Evolutionary conservation across 2,888 invertebrate genomes (phyloP).

Genomic region (Acleris cristana): DNA sequence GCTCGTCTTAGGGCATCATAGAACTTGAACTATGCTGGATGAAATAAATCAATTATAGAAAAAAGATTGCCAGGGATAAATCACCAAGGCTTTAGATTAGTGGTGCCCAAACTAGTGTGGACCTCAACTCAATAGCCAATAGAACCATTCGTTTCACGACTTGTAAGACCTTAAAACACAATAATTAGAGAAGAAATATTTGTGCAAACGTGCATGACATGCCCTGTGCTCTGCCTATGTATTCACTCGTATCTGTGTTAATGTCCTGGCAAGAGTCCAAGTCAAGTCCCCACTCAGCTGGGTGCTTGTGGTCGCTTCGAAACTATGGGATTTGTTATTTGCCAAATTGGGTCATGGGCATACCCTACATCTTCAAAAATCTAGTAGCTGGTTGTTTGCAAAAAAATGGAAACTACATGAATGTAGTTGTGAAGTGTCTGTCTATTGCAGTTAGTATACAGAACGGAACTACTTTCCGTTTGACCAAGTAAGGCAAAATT

Average conservation of each 20-base stretch:
- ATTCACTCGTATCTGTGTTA: conserved; percentile 60
- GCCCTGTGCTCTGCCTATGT: conserved; percentile 15
- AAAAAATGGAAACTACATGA: background rate
- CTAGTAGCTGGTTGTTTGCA: background rate
- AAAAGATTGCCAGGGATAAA: no score
- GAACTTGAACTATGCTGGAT: no score
- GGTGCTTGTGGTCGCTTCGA: conserved; percentile 56
- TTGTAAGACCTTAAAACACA: no score
- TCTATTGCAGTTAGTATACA: conserved; percentile 19
- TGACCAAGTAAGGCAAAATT: conserved; percentile 28
- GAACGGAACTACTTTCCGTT: conserved; percentile 25
- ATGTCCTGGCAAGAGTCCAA: conserved; percentile 71
- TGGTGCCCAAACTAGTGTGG: no score
- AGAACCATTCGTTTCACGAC: no score
- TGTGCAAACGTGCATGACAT: conserved; percentile 6
- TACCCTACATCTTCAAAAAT: background rate
- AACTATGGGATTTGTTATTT: conserved; percentile 45
- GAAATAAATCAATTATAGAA: no score
- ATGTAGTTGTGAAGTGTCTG: conserved; percentile 4
- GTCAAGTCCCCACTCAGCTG: conserved; percentile 57
- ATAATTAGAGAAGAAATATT: no score
- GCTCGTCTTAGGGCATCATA: no score
- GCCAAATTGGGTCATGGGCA: conserved; percentile 64
- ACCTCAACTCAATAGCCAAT: no score
- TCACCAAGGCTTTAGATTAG: no score